Percentiles rank a stretch among this genome's conserved stretches.
Evolutionary conservation across 2,888 invertebrate genomes (phyloP).

Genomic region (Miltochrista miniata): DNA sequence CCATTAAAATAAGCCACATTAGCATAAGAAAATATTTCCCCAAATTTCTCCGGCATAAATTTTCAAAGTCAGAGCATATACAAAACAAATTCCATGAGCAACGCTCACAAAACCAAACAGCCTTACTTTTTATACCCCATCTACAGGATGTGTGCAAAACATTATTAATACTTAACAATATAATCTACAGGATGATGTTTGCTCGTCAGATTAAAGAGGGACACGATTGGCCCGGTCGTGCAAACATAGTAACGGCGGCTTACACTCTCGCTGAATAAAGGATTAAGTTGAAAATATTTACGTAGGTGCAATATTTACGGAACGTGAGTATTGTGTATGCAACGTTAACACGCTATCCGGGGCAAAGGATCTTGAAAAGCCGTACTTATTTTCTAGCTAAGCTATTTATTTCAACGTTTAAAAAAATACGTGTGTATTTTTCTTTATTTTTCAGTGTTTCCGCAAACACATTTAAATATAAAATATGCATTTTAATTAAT

Average conservation of each 20-base stretch:
- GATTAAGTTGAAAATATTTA: conserved; percentile 17
- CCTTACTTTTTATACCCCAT: conserved; percentile 1
- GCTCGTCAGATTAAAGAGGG: conserved; percentile 29
- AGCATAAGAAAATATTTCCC: too few species aligned
- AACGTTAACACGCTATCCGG: background rate
- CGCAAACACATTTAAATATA: too few species aligned
- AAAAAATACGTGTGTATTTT: too few species aligned
- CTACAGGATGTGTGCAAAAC: conserved; percentile 15
- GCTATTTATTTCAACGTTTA: too few species aligned
- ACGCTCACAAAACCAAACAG: background rate
- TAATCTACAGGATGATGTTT: conserved; percentile 29
- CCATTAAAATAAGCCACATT: too few species aligned
- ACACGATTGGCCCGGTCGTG: conserved; percentile 21
- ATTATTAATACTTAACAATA: conserved; percentile 30
- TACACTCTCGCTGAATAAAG: conserved; percentile 15
- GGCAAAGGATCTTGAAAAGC: too few species aligned
- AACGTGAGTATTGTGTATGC: too few species aligned
- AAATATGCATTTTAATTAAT: too few species aligned
- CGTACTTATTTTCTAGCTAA: too few species aligned
- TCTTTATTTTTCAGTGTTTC: too few species aligned
- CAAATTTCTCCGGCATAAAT: too few species aligned
- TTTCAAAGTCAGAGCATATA: background rate
- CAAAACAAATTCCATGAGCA: background rate
- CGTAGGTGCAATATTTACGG: too few species aligned
- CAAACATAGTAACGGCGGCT: conserved; percentile 22